Base-by-base conservation (phyloP, 2,113 vertebrate genomes). In the Spermophilus dauricus region DNA sequence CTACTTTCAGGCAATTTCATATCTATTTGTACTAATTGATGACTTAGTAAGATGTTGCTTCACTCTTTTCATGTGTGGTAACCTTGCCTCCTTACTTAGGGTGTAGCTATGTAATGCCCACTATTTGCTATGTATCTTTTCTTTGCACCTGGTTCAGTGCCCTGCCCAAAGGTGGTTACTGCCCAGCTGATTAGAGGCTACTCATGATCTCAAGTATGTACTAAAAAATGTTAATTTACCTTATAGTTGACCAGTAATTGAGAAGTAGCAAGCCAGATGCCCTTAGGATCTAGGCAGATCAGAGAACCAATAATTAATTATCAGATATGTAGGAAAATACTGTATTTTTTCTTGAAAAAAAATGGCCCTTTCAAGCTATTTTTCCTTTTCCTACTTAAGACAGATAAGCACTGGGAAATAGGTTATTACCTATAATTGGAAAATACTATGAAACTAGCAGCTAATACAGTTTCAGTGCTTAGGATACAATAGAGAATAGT, bases 341-440 rank as follows among this genome's bases (percentile, higher is more conserved):
- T 37, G 8, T 37, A 17, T 10, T 91, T 94, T 91, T 93, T 51
- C 61, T 83, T 87, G 45, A 94, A 87, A 77, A 42, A 39, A 17
- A 56, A 37, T 77, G 13, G n/a, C 61, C 34, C 18, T 84, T 30
- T 56, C 69, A 65, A 16, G 34, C 26, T 94, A 48, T 39, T 91
- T 94, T 86, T 83, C 17, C 88, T 91, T 70, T 88, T 77, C 61
- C 61, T 45, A 53, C 22, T 63, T 84, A 92, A 72, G 39, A 53
- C 17, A 45, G 8, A 81, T 73, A 89, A n/a, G 9, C 73, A 34
- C 20, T 89, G 32, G 56, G 56, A 69, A 89, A 76, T 78, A 13
- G 3, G 17, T 77, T 89, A 78, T 63, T 89, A 48, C 24, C 24
- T 78, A 10, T 22, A 78, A 72, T 5, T 76, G 34, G 28, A n/a